Percentiles rank a stretch among this genome's conserved stretches.
Conservation (phyloP, 2,113 vertebrate species). For the Carollia perspicillata region DNA sequence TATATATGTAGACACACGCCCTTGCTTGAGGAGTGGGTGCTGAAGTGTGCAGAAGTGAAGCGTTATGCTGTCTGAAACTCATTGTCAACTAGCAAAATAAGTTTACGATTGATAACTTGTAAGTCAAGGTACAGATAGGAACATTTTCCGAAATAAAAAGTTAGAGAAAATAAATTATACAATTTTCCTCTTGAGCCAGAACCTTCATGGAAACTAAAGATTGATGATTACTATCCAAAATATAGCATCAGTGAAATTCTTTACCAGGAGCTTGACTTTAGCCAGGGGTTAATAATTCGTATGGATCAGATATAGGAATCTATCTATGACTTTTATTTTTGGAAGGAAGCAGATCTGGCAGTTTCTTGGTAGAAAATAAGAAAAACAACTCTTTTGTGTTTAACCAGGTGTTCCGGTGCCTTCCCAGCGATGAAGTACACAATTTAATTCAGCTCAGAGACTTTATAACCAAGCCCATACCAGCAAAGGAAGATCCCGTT, state of each 20-base stretch:
- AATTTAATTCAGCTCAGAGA: constrained; percentile 89
- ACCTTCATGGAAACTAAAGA: not conserved
- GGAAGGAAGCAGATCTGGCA: not conserved
- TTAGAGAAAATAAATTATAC: not conserved
- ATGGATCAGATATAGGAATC: not conserved
- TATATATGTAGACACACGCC: not conserved
- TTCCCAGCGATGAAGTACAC: constrained; percentile 93
- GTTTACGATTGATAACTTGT: not conserved
- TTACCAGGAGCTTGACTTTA: not conserved
- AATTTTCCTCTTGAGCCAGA: not conserved
- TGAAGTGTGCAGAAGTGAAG: not conserved
- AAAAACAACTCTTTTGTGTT: constrained; percentile 25
- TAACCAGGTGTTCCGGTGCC: constrained; percentile 93
- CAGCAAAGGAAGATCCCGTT: constrained; percentile 87
- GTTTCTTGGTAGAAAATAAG: not conserved
- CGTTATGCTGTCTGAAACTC: not conserved
- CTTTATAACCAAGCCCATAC: constrained; percentile 85
- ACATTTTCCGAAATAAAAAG: not conserved
- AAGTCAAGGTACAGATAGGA: not conserved
- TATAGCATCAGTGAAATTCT: not conserved
- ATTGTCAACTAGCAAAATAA: not conserved
- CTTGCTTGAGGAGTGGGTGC: not conserved
- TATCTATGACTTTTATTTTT: not conserved
- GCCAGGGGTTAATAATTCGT: not conserved
- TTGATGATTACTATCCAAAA: not conserved